Conservation (phyloP, 1,140 invertebrate genomes). For the Drosophila mojavensis region DNA sequence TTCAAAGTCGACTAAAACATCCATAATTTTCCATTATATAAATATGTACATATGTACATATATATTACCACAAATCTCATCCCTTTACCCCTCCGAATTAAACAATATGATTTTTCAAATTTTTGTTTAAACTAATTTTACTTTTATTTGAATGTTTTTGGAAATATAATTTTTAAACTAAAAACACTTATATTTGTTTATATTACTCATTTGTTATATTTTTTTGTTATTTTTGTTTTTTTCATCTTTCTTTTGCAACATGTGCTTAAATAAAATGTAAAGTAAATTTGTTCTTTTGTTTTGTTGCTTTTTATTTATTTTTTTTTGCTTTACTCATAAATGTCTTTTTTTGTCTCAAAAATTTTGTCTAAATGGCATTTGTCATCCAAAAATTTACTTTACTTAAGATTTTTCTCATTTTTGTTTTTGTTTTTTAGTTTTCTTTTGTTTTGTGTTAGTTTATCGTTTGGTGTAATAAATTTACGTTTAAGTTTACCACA, state of each 20-base stretch:
- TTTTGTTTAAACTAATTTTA: constrained; percentile 75
- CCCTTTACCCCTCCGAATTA: too few species aligned
- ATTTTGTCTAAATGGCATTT: constrained; percentile 82
- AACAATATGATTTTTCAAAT: constrained; percentile 27
- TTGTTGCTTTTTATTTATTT: constrained; percentile 18
- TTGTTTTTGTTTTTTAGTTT: constrained; percentile 35
- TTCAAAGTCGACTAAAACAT: too few species aligned
- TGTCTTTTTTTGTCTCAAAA: constrained; percentile 82
- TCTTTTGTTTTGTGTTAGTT: constrained; percentile 53
- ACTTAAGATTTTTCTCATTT: constrained; percentile 71
- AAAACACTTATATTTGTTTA: constrained; percentile 79
- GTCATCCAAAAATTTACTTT: constrained; percentile 82
- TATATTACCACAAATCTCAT: too few species aligned
- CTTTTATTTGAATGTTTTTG: constrained; percentile 79
- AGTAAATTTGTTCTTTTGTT: constrained; percentile 67
- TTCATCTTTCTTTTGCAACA: constrained; percentile 48
- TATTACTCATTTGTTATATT: constrained; percentile 38
- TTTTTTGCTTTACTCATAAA: constrained; percentile 65
- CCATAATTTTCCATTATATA: too few species aligned
- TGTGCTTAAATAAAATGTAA: constrained; percentile 81
- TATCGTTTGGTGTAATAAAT: constrained; percentile 72
- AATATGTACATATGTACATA: too few species aligned
- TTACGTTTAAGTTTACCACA: constrained; percentile 77
- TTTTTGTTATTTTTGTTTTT: constrained; percentile 9
- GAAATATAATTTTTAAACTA: constrained; percentile 81